phyloP scores from a whole-genome alignment of 2,888 invertebrate genomes.

The Scaptomyza polygonia region DNA sequence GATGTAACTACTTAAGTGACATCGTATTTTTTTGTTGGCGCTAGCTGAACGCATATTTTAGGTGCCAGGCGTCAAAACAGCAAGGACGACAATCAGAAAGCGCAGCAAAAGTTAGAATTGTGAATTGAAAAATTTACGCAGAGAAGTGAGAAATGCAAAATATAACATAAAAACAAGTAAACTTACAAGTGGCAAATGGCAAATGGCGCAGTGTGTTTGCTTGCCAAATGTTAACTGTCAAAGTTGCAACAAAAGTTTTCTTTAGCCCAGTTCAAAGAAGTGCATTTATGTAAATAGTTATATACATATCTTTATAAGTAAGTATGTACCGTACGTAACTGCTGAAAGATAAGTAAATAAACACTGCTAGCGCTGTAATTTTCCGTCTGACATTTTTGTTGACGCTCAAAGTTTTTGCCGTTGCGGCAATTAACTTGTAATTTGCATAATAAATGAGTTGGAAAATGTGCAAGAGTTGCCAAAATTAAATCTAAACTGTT shows the following conservation, averaged over 20 bases:
- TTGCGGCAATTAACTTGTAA: conserved; percentile 35
- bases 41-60: conserved; percentile 64
- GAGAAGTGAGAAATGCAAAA: conserved; percentile 55
- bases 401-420: conserved; percentile 29
- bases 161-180: conserved; percentile 40
- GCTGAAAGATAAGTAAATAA: conserved; percentile 8
- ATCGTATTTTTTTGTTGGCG: conserved; percentile 31
- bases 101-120: conserved; percentile 53
- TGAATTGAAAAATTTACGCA: conserved; percentile 69
- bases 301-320: conserved; percentile 8
- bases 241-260: conserved; percentile 53
- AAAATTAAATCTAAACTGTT: conserved; percentile 17
- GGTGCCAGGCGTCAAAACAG: conserved; percentile 52
- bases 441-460: conserved; percentile 42
- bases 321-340: conserved; percentile 14
- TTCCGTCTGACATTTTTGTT: conserved; percentile 32
- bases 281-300: conserved; percentile 34
- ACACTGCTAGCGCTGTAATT: conserved; percentile 25
- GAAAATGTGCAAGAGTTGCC: conserved; percentile 3
- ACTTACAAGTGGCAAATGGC: conserved; percentile 51
- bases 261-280: conserved; percentile 43
- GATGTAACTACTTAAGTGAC: conserved; percentile 56
- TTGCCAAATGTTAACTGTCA: conserved; percentile 75
- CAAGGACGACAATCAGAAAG: conserved; percentile 20
- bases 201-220: conserved; percentile 56